These are phyloP conservation scores for Probaryconus sp. DNA, from an alignment of 1,140 invertebrate species.

Conservation along the genomic window DNA sequence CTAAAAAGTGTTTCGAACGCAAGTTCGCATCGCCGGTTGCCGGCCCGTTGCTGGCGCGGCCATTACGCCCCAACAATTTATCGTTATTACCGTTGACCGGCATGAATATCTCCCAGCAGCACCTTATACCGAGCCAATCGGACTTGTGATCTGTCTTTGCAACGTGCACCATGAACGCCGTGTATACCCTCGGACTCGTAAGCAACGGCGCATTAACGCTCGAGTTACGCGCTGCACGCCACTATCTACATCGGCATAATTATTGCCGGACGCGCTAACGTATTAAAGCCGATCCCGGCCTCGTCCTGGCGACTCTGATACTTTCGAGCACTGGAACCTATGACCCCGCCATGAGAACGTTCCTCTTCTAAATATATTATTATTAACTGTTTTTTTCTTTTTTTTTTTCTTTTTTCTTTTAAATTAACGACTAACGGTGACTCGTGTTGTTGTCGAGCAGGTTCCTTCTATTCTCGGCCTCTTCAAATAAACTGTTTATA, in stretches of 20 bases:
- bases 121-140: constrained; percentile 66
- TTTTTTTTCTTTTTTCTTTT: too few species aligned
- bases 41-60: constrained; percentile 42
- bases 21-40: constrained; percentile 41
- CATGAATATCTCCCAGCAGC: constrained; percentile 70
- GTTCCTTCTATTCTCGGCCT: too few species aligned
- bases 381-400: constrained; percentile 17
- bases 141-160: constrained; percentile 70
- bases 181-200: constrained; percentile 53
- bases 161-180: constrained; percentile 54
- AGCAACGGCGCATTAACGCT: constrained; percentile 71
- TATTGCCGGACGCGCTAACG: constrained; percentile 68
- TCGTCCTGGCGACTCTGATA: constrained; percentile 51
- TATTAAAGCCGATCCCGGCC: constrained; percentile 61
- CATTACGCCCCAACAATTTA: constrained; percentile 72
- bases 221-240: constrained; percentile 69
- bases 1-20: constrained; percentile 52
- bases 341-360: constrained; percentile 47
- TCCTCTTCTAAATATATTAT: constrained; percentile 28
- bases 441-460: neutral
- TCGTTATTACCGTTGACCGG: constrained; percentile 73
- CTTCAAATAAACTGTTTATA: too few species aligned
- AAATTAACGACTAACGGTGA: constrained; percentile 23
- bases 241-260: constrained; percentile 77
- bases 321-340: constrained; percentile 50